Conservation (phyloP, 2,113 vertebrate species). For the Sinocyclocheilus maitianheensis region DNA sequence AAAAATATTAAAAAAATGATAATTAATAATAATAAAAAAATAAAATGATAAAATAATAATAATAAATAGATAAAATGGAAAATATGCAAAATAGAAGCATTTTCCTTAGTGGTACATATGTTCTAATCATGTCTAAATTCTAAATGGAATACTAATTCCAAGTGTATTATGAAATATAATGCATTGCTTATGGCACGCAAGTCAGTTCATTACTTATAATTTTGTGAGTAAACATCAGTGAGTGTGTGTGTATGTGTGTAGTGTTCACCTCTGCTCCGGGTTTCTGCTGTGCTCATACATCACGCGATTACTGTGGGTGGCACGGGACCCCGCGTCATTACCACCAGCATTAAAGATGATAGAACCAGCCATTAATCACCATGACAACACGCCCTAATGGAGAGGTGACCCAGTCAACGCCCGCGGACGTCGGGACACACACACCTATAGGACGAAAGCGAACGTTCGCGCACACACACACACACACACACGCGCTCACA, state of each 20-base stretch:
- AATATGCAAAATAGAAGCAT: not conserved
- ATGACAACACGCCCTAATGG: conserved; percentile 99
- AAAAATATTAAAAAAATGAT: not conserved
- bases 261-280: conserved; percentile 99
- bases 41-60: too few relatives aligned
- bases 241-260: conserved; percentile 91
- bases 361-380: conserved; percentile 99
- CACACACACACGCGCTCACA: not conserved
- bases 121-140: not conserved
- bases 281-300: conserved; percentile 97
- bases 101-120: not conserved
- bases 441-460: conserved; percentile 34
- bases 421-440: conserved; percentile 83
- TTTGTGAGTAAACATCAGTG: conserved; percentile 94
- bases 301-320: conserved; percentile 96
- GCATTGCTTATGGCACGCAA: conserved; percentile 14
- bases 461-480: not conserved
- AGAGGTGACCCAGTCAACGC: conserved; percentile 93
- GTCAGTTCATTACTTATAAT: conserved; percentile 96
- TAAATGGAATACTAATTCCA: conserved; percentile 22
- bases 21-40: not conserved
- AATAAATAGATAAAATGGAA: too few relatives aligned
- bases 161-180: conserved; percentile 33
- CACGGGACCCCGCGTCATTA: conserved; percentile 98
- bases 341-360: conserved; percentile 99